Evolutionary conservation across 1,140 invertebrate genomes (phyloP), one percentile per base, ranked within the genome.

Genomic region (Drosophila pectinifera): DNA sequence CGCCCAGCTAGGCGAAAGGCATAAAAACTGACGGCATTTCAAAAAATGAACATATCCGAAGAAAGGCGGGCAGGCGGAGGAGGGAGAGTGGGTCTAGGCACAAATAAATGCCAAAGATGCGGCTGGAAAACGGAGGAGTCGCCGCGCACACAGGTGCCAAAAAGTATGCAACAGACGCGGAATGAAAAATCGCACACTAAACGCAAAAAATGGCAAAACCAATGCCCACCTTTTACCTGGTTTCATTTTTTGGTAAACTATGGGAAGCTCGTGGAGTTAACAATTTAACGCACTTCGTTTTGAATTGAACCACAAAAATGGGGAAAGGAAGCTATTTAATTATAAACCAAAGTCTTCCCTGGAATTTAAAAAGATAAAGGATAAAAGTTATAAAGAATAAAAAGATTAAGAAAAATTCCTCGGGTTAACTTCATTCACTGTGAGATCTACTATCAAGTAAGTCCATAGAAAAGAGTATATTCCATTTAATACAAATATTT

Each of bases 11-110:
- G 58, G 69, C 65, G 65, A 77, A 77, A 77, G 75, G 79, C 84
- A 86, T 83, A 86, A 86, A 86, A 86, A 88, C 70, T 80, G 79
- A 86, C 83, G 78, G 83, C 75, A 80, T 88, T 82, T 83, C 83
- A 86, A 88, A 86, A 86, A 88, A 88, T 79, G 81, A 82, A 75
- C 62, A 64, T 75, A 65, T 64, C 26, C 70, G 38, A 54, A 55
- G 49, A 55, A 73, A 74, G 61, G 61, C 20, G 2, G 28, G 36
- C 14, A 31, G 28, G 8, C 28, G 38, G 36, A 16, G 10, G n/a
- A 14, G 4, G 13, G 43, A 36, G 57, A 11, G 16, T 22, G 51
- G 53, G n/a, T 42, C 64, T 62, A 75, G 81, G 62, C 55, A 75
- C 68, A 77, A 58, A 68, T 55, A 80, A 84, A 74, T 70, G 63